A percentile compares a stretch with the other conserved stretches of the same genome.
These are phyloP conservation scores for Ciona savignyi DNA, from an alignment of 23 tunicate genomes.

Conservation along the genomic window DNA sequence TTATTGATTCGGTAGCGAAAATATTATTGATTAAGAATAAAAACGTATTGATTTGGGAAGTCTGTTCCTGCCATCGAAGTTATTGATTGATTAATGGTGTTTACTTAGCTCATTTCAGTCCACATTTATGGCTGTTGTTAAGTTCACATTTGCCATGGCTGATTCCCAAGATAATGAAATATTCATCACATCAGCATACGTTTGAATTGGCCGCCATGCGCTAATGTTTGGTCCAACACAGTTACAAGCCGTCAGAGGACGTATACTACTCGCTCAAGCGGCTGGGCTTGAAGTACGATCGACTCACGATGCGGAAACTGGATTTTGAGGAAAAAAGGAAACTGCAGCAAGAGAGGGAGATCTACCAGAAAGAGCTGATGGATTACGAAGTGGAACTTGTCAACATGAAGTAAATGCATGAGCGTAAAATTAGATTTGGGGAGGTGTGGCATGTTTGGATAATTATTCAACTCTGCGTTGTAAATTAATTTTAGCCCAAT, in stretches of 20 bases:
- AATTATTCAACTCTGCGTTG: too few relatives aligned
- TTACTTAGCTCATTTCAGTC: background rate
- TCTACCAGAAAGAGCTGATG: constrained; percentile 9
- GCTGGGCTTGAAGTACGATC: background rate
- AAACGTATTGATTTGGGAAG: background rate
- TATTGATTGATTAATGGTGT: background rate
- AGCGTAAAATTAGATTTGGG: too few relatives aligned
- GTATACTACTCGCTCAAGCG: background rate
- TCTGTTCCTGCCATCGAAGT: background rate
- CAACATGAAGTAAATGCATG: constrained; percentile 9
- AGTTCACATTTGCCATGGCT: background rate
- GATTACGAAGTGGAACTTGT: constrained; percentile 3
- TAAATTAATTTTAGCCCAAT: too few relatives aligned
- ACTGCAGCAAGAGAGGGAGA: constrained; percentile 2
- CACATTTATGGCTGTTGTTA: background rate
- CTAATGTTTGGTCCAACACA: background rate
- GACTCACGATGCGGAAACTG: background rate
- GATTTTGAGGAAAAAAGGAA: background rate
- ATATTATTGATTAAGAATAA: background rate
- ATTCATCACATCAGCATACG: background rate
- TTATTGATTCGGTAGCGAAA: background rate
- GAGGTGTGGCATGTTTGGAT: too few relatives aligned
- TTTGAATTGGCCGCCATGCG: background rate
- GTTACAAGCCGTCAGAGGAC: constrained; percentile 31
- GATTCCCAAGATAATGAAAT: background rate